A percentile compares a stretch with the other conserved stretches of the same genome.
Conservation (phyloP, 2,888 invertebrate genomes). For the Troides oblongomaculatus region DNA sequence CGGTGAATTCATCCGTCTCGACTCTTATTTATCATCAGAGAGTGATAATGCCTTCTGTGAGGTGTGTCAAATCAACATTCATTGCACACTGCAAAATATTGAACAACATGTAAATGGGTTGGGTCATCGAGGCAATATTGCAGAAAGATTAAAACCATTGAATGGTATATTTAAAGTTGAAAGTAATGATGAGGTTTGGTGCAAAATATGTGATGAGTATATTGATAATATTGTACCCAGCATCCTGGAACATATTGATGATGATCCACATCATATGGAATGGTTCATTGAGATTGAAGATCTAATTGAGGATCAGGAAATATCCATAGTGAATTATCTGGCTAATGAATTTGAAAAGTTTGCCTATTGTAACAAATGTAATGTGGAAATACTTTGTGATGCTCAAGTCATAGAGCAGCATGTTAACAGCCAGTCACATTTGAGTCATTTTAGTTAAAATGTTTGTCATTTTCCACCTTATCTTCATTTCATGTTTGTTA, state of each 20-base stretch:
- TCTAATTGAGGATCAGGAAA: slow-evolving; percentile 50
- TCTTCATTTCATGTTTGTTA: slow-evolving; percentile 7
- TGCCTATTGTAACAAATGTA: slow-evolving; percentile 57
- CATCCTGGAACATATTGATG: slow-evolving; percentile 53
- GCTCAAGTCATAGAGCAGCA: slow-evolving; percentile 48
- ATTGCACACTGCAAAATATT: slow-evolving; percentile 47
- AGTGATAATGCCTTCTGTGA: slow-evolving; percentile 54
- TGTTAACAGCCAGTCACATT: slow-evolving; percentile 52
- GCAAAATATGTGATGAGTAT: slow-evolving; percentile 55
- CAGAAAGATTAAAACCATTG: slow-evolving; percentile 52
- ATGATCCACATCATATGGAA: slow-evolving; percentile 50
- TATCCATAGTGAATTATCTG: slow-evolving; percentile 49
- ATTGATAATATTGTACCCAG: slow-evolving; percentile 47
- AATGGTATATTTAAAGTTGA: slow-evolving; percentile 54
- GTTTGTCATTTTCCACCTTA: slow-evolving; percentile 11
- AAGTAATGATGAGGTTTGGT: slow-evolving; percentile 53
- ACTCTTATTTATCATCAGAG: slow-evolving; percentile 50
- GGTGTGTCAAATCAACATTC: slow-evolving; percentile 47
- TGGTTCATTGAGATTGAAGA: slow-evolving; percentile 61
- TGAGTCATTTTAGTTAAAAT: slow-evolving; percentile 45
- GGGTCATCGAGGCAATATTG: slow-evolving; percentile 50
- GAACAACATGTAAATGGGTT: slow-evolving; percentile 56
- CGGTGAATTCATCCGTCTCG: slow-evolving; percentile 56
- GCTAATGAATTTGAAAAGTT: slow-evolving; percentile 50
- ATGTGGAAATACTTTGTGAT: slow-evolving; percentile 49